A percentile compares a stretch with the other conserved stretches of the same genome.
Evolutionary conservation across 2,888 invertebrate species (phyloP).

Genomic region (Cremastinae sp.): DNA sequence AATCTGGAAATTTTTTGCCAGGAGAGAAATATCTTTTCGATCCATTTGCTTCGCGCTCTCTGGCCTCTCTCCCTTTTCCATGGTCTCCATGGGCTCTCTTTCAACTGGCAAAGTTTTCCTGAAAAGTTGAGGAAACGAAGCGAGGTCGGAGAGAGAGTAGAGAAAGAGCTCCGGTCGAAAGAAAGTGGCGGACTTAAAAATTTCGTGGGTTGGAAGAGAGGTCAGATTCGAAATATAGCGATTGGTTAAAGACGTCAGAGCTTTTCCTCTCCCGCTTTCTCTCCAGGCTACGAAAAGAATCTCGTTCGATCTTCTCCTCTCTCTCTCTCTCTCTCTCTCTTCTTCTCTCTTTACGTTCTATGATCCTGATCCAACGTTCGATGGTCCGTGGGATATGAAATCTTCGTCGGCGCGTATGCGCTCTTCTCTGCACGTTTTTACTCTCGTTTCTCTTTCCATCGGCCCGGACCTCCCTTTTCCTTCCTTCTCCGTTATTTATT

Average conservation of each 20-base stretch:
- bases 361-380: constrained; percentile 53
- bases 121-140: constrained; percentile 31
- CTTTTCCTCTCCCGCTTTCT: constrained; percentile 12
- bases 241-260: constrained; percentile 23
- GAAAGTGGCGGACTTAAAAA: constrained; percentile 35
- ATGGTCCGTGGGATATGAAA: constrained; percentile 63
- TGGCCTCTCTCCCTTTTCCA: not conserved
- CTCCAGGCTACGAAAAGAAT: constrained; percentile 27
- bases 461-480: not conserved
- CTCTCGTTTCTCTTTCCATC: constrained; percentile 32
- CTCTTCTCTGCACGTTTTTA: constrained; percentile 53
- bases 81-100: constrained; percentile 16
- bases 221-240: constrained; percentile 42
- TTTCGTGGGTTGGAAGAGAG: constrained; percentile 22
- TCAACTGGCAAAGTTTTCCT: constrained; percentile 27
- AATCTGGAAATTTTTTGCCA: constrained; percentile 22
- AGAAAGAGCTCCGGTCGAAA: constrained; percentile 13
- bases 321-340: not conserved
- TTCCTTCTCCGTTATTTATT: constrained; percentile 69
- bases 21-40: constrained; percentile 45
- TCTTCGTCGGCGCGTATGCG: constrained; percentile 41
- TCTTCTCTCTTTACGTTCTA: constrained; percentile 3
- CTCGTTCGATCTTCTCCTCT: not conserved
- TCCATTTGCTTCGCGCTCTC: constrained; percentile 33
- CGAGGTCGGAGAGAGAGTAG: not conserved